These are phyloP conservation scores for Tupiocoris notatus DNA, from an alignment of 2,888 invertebrate genomes.

Conservation along the genomic window DNA sequence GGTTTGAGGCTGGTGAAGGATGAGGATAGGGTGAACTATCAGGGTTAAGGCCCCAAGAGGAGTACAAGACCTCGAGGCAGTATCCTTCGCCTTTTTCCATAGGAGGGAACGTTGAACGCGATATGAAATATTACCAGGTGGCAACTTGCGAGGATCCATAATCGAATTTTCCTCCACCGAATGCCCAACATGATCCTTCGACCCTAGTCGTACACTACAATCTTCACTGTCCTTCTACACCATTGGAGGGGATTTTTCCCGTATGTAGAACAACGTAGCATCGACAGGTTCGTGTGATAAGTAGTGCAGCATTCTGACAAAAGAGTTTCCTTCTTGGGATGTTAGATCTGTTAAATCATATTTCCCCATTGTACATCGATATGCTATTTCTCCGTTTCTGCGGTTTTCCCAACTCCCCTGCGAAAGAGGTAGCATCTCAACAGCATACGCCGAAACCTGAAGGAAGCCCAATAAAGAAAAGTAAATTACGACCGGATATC, in stretches of 20 bases:
- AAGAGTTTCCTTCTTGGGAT: neutral
- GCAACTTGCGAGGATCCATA: constrained; percentile 41
- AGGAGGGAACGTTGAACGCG: constrained; percentile 20
- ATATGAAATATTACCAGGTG: constrained; percentile 43
- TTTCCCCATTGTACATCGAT: neutral
- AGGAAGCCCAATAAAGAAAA: neutral
- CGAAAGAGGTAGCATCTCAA: neutral
- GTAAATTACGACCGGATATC: neutral
- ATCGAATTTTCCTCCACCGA: constrained; percentile 37
- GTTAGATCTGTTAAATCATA: neutral
- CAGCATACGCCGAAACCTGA: neutral
- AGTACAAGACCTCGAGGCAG: neutral
- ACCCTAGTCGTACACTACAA: neutral
- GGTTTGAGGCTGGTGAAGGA: neutral
- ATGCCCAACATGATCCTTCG: constrained; percentile 33
- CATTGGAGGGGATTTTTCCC: neutral
- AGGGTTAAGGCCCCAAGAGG: neutral
- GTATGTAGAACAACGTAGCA: constrained; percentile 35
- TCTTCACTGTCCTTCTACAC: constrained; percentile 3
- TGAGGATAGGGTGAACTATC: constrained; percentile 12
- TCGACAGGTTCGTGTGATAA: constrained; percentile 31
- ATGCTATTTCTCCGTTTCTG: neutral
- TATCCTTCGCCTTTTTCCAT: neutral
- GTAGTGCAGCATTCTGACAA: neutral
- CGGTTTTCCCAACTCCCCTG: neutral